Evolutionary conservation across 1,140 invertebrate genomes (phyloP), one percentile per base, ranked within the genome.

Genomic region (Drosophila orosa): DNA sequence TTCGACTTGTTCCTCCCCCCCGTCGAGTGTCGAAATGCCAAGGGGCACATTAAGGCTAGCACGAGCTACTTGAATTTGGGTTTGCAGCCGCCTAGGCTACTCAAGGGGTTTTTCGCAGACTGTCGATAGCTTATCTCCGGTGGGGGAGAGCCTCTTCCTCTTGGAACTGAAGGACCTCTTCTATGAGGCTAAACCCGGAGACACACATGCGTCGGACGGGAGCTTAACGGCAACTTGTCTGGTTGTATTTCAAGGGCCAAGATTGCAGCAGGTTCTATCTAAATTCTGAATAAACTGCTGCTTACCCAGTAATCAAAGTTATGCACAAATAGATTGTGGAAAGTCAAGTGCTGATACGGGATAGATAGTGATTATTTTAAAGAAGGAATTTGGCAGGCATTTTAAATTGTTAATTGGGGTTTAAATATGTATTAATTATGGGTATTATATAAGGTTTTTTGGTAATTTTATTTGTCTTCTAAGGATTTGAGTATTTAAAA

Each of bases 41-140:
- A 71, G 39, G 52, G 68, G 50, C 42, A 66, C 42, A 71, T 71
- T 71, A 71, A 48, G 68, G 66, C 68, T 25, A 45, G 52, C 68
- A 72, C 66, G 67, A 58, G 68, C 68, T 72, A 72, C 68, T 72
- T 72, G 68, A 72, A 72, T 72, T 58, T 29, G 15, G 39, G 31
- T 27, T 40, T 27, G 52, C 66, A 76, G 61, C 24, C 22, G 19
- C 9, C 15, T 7, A 7, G 31, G 37, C 35, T 40, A 48, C 45
- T 74, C 40, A 24, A 57, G 42, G 33, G 39, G 17, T 33, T 58
- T 22, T 19, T 19, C 45, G 31, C 48, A 15, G 67, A 35, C 40
- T 47, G 15, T 9, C 40, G 78, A 80, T 80, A 61, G 55, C 78
- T 80, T 80, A 80, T 80, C 50, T 54, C 56, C 42, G 24, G 25